Evolutionary conservation across 2,888 invertebrate species (phyloP), one percentile per base, ranked within the genome.

Genomic region (Drosophila suboccidentalis): DNA sequence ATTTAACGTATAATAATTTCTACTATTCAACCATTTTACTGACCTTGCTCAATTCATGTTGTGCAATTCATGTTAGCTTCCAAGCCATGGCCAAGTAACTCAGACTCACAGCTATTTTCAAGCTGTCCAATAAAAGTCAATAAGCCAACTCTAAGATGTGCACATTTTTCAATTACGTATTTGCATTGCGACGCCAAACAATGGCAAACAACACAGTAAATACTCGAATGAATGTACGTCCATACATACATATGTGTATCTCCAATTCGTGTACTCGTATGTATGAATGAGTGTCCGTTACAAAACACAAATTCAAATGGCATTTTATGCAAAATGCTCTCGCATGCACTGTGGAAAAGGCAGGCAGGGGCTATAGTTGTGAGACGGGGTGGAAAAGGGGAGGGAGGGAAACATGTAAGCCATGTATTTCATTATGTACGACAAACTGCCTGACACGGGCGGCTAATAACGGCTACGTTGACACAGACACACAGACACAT

Each of bases 91-190:
- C 2, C 13, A 11, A 49, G 49, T 19, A 15, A 11, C 39, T 32
- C 17, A 17, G 32, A 59, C 22, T 54, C 26, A 13, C 29, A 44
- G 29, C 76, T 39, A 43, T 53, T 72, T 55, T 63, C 67, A 29
- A 82, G 63, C 78, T 89, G 86, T 89, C 90, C 80, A 86, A 86
- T 86, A 89, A 75, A 86, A 76, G 90, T 89, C 86, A 86, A 86
- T 84, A 84, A 80, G 87, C 71, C 63, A 71, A 55, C 55, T 76
- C 66, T 76, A 80, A 86, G 84, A 78, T 78, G 76, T 89, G 84
- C 76, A 81, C 72, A 87, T 81, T 89, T 84, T 84, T 83, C 84
- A 84, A 84, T 84, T 84, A 89, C 84, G 78, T 74, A 84, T 80
- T 80, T 78, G 71, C 55, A 73, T 70, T 63, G 64, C 61, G 54